phyloP scores from a whole-genome alignment of 2,113 vertebrate species.

The Aythya baeri region DNA sequence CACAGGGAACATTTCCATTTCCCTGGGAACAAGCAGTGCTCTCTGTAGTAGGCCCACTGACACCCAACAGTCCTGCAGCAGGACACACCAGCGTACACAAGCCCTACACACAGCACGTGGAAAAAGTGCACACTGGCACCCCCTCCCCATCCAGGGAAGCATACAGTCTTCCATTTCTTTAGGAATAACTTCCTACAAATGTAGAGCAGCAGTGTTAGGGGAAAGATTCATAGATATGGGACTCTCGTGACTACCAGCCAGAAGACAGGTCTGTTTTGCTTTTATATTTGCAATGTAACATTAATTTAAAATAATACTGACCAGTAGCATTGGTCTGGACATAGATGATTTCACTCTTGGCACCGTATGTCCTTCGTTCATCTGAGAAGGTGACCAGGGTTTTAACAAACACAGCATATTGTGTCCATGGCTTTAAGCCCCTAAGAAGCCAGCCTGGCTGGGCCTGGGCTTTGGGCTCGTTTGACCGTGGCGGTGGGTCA shows the following conservation, averaged over 20 bases:
- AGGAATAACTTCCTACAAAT: not conserved
- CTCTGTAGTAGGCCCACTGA: accelerated
- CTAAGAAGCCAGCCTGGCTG: slow-evolving; percentile 87
- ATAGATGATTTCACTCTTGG: slow-evolving; percentile 98
- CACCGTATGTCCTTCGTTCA: slow-evolving; percentile 89
- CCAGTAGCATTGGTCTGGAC: slow-evolving; percentile 91
- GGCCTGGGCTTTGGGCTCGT: slow-evolving; percentile 77
- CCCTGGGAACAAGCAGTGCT: accelerated
- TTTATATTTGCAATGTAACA: not conserved
- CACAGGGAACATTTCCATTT: not conserved
- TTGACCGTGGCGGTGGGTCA: slow-evolving; percentile 83
- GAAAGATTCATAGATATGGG: accelerated
- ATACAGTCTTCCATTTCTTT: accelerated
- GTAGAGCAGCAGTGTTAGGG: not conserved
- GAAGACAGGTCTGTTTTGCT: not conserved
- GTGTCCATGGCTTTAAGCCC: slow-evolving; percentile 93
- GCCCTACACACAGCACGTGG: accelerated
- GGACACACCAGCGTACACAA: not conserved
- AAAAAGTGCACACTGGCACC: accelerated
- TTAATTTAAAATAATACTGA: slow-evolving; percentile 66
- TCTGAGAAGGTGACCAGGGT: slow-evolving; percentile 93
- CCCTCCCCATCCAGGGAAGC: accelerated
- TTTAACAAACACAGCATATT: slow-evolving; percentile 97
- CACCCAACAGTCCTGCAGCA: not conserved
- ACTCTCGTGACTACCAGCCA: not conserved